Evolutionary conservation across 2,888 invertebrate genomes (phyloP), one percentile per base, ranked within the genome.

Genomic region (Caenorhabditis sinica): DNA sequence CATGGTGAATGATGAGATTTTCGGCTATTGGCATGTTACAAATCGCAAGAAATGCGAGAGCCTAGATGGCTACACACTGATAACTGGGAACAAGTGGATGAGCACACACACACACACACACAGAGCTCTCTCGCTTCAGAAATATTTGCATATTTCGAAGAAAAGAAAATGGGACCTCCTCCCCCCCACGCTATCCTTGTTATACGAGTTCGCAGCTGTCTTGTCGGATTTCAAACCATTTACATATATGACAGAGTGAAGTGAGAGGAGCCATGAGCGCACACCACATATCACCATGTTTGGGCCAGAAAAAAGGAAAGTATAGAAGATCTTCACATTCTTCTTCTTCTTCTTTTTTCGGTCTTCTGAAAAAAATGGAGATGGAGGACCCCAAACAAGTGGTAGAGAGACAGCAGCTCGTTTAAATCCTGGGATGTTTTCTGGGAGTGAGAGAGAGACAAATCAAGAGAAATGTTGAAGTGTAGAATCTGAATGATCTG

Each of bases 111-210:
- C 17, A 15, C 68, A 20, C 66, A 30, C 71, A 63, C 45, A 56
- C 56, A 40, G 43, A 43, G 73, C 28, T 53, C 40, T 74, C 53
- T 9, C 40, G 49, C 20, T 49, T 49, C 56, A 68, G 60, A 81
- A 75, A 77, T 53, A 84, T 84, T 84, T 66, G 84, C 84, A 84
- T 84, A 84, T 80, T 80, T 80, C 51, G 49, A 60, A 51, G 49
- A 53, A 25, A 43, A 43, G 40, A 25, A 13, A 56, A 40, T 11
- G 69, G 23, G 40, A 30, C 23, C 40, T 9, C 33, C 28, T 17
- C 43, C 4, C 65, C 17, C 15, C 45, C 25, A n/a, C 17, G 33
- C 30, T 17, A 68, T 25, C 25, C 56, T 56, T 60, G 73, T 81
- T 66, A 56, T 71, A 49, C 61, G 77, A 77, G 68, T 77, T 83